Evolutionary conservation across 64 coral and sea anemone genomes (phyloP).

Genomic region (Dendronephthya gigantea): DNA sequence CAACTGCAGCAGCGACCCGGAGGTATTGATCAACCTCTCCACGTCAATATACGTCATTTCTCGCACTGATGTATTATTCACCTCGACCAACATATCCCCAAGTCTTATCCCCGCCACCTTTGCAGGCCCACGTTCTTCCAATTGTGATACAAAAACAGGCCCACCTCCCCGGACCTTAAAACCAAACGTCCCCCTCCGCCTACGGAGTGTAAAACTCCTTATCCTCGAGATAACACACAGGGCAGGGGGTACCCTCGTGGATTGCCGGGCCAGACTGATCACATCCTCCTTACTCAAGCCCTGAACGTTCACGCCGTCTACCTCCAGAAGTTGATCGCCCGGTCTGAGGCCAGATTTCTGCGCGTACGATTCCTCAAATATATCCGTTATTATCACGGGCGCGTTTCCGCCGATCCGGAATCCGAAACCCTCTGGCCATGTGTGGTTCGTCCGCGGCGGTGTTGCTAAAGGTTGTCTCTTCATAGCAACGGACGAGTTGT

Average conservation of each 20-base stretch:
- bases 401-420: constrained; percentile 72
- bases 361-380: constrained; percentile 76
- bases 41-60: constrained; percentile 70
- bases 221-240: constrained; percentile 91
- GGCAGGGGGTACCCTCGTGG: constrained; percentile 76
- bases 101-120: constrained; percentile 64
- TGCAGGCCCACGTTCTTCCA: constrained; percentile 59
- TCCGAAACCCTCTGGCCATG: constrained; percentile 88
- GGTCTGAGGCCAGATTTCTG: constrained; percentile 77
- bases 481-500: constrained; percentile 2
- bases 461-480: background rate
- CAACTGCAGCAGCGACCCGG: constrained; percentile 57
- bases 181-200: constrained; percentile 67
- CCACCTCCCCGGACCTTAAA: constrained; percentile 76
- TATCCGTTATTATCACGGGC: constrained; percentile 76
- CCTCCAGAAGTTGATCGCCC: constrained; percentile 88
- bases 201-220: constrained; percentile 74
- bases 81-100: constrained; percentile 74
- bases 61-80: constrained; percentile 66
- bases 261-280: constrained; percentile 60
- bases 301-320: constrained; percentile 94
- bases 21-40: constrained; percentile 60
- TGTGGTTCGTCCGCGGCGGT: constrained; percentile 69
- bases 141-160: constrained; percentile 65
- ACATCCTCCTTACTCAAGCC: constrained; percentile 80